These are phyloP conservation scores for Leptobrachium ailaonicum DNA, from an alignment of 2,113 vertebrate genomes.

Conservation along the genomic window DNA sequence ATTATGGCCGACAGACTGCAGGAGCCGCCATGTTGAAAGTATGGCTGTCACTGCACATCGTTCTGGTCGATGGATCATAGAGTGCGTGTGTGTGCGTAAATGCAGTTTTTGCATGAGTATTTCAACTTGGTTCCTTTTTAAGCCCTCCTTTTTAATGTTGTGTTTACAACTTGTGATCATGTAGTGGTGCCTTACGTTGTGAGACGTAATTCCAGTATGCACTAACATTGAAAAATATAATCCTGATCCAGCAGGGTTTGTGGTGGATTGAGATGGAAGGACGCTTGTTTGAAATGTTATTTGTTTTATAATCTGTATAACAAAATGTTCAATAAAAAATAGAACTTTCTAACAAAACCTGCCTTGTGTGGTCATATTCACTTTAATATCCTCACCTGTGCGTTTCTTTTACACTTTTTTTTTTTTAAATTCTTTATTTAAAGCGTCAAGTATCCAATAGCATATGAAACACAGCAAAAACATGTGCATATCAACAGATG, in stretches of 20 bases:
- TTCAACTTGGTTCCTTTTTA: slow-evolving; percentile 57
- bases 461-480: too few species aligned
- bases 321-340: slow-evolving; percentile 80
- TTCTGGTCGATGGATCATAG: slow-evolving; percentile 70
- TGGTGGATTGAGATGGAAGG: slow-evolving; percentile 62
- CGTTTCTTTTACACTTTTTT: too few species aligned
- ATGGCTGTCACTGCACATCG: slow-evolving; percentile 39
- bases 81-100: slow-evolving; percentile 63
- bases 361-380: neutral
- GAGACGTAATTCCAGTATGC: slow-evolving; percentile 68
- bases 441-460: too few species aligned
- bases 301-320: slow-evolving; percentile 82
- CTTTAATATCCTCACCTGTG: too few species aligned
- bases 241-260: slow-evolving; percentile 53
- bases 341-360: slow-evolving; percentile 70
- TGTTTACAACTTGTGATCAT: slow-evolving; percentile 71
- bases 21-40: too few species aligned
- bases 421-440: too few species aligned
- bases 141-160: slow-evolving; percentile 64
- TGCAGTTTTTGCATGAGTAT: slow-evolving; percentile 72
- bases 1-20: too few species aligned
- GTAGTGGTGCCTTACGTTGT: slow-evolving; percentile 85
- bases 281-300: slow-evolving; percentile 73
- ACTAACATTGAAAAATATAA: slow-evolving; percentile 63
- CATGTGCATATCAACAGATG: too few species aligned